Conservation (phyloP, 2,797 vertebrate species). For the Capromys pilorides region DNA sequence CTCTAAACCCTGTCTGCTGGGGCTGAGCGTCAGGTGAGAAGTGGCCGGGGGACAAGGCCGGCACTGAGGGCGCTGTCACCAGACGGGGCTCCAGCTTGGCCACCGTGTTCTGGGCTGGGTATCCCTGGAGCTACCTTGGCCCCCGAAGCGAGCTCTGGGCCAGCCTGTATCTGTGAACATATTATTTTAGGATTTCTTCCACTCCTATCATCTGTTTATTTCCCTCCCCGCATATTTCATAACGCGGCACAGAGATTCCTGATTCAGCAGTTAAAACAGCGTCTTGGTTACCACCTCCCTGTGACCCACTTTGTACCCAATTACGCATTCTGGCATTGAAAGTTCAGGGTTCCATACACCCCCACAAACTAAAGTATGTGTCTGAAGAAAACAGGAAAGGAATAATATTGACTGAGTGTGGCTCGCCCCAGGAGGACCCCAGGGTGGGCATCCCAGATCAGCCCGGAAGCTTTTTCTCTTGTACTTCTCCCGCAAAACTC, state of each 20-base stretch:
- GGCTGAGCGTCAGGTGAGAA: not conserved
- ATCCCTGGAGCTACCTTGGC: not conserved
- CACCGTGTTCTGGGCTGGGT: not conserved
- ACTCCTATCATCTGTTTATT: conserved; percentile 63
- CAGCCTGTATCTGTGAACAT: conserved; percentile 68
- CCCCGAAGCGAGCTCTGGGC: not conserved
- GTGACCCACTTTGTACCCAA: conserved; percentile 75
- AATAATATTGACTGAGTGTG: not conserved
- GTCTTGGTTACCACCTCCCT: conserved; percentile 67
- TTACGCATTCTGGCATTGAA: conserved; percentile 66
- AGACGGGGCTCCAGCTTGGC: not conserved
- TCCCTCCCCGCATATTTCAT: conserved; percentile 73
- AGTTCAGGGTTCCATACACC: conserved; percentile 54
- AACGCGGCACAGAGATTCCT: conserved; percentile 58
- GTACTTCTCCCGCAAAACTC: not conserved
- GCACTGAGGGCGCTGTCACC: not conserved
- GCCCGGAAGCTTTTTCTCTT: not conserved
- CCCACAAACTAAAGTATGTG: conserved; percentile 31
- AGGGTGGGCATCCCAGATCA: no score
- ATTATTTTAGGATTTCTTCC: conserved; percentile 71
- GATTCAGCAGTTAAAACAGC: conserved; percentile 74
- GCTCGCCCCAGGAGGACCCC: not conserved
- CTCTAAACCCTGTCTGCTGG: not conserved
- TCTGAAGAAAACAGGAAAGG: not conserved
- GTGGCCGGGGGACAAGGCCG: not conserved